These are phyloP conservation scores for Sebastes minor DNA, from an alignment of 2,797 vertebrate species.

Conservation along the genomic window DNA sequence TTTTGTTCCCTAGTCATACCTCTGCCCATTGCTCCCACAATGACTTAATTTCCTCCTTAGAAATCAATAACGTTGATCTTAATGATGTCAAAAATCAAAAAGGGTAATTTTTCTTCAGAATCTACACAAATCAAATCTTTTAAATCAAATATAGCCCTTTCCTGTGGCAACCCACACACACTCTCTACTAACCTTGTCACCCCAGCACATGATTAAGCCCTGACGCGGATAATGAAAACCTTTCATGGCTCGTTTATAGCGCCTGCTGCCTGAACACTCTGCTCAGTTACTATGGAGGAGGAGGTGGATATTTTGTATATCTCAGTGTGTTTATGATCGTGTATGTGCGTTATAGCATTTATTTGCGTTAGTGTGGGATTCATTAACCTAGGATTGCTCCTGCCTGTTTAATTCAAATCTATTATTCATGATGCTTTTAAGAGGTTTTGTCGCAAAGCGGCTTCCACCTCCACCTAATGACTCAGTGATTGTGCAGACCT, in stretches of 20 bases:
- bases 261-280: constrained; percentile 17
- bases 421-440: constrained; percentile 45
- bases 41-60: background rate
- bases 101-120: background rate
- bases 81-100: background rate
- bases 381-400: constrained; percentile 26
- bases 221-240: constrained; percentile 51
- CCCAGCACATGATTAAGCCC: constrained; percentile 22
- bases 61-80: background rate
- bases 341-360: background rate
- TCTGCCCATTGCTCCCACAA: background rate
- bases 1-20: background rate
- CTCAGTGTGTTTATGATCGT: constrained; percentile 12
- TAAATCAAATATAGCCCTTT: constrained; percentile 2
- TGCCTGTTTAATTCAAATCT: constrained; percentile 22
- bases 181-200: constrained; percentile 1
- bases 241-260: constrained; percentile 2
- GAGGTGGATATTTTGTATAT: constrained; percentile 12
- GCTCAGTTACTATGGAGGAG: constrained; percentile 30
- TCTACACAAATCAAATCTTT: background rate
- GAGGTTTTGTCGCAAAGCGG: constrained; percentile 42
- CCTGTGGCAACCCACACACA: constrained; percentile 6
- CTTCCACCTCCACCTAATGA: constrained; percentile 37
- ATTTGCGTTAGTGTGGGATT: constrained; percentile 19
- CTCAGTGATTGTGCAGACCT: constrained; percentile 34